These are phyloP conservation scores for Hydrozoanthus tunicans DNA, from an alignment of 64 coral and sea anemone species.

Conservation along the genomic window DNA sequence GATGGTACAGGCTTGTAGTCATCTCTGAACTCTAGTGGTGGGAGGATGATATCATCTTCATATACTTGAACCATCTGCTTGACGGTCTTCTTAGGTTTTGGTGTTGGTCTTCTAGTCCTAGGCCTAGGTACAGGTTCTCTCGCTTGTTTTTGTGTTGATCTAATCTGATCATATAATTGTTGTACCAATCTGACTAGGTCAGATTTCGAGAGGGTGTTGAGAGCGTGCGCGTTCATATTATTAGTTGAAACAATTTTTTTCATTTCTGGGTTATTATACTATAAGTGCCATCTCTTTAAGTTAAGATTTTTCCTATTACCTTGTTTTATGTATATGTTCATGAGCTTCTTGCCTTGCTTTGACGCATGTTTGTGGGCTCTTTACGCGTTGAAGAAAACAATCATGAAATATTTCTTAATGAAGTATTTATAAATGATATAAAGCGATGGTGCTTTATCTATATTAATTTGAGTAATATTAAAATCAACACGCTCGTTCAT, in stretches of 20 bases:
- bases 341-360: conserved; percentile 10
- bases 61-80: too few relatives aligned
- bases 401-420: background rate
- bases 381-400: conserved; percentile 1
- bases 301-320: conserved; percentile 8
- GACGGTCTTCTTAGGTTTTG: too few relatives aligned
- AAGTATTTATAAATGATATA: too few relatives aligned
- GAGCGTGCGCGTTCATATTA: background rate
- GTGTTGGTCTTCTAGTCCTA: too few relatives aligned
- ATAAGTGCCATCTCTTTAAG: conserved; percentile 47
- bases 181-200: background rate
- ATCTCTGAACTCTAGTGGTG: too few relatives aligned
- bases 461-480: too few relatives aligned
- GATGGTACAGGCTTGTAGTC: too few relatives aligned
- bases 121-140: too few relatives aligned
- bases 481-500: too few relatives aligned
- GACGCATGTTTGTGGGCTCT: background rate
- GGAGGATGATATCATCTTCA: too few relatives aligned
- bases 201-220: conserved; percentile 4
- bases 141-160: too few relatives aligned
- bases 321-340: conserved; percentile 31
- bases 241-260: background rate
- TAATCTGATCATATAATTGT: background rate
- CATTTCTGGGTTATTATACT: conserved; percentile 41
- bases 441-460: too few relatives aligned